Percentiles rank a stretch among this genome's conserved stretches.
Conservation (phyloP, 2,888 invertebrate species). For the Phanerotoma sp. region DNA sequence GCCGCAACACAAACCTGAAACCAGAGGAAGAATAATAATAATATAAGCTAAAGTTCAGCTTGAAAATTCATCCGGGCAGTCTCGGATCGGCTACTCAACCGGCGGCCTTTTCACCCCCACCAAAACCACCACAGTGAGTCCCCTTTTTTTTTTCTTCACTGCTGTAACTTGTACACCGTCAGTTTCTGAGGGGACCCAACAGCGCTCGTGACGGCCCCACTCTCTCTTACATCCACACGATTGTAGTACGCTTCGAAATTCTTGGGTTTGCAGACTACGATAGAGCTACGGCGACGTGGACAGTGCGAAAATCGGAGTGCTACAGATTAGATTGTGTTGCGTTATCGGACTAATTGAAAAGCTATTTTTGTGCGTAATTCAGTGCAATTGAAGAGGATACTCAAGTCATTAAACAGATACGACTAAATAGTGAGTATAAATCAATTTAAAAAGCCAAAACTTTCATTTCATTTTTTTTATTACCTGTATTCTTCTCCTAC, state of each 20-base stretch:
- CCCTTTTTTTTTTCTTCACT: slow-evolving; percentile 7
- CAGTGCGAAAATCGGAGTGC: slow-evolving; percentile 20
- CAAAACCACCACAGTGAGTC: background rate
- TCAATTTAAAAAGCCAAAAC: background rate
- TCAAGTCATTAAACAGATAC: background rate
- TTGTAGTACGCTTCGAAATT: background rate
- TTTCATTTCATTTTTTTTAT: background rate
- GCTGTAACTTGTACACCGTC: background rate
- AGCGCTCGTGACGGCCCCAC: slow-evolving; percentile 1
- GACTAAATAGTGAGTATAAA: slow-evolving; percentile 13
- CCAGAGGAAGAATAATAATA: background rate
- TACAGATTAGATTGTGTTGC: slow-evolving; percentile 11
- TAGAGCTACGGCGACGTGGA: slow-evolving; percentile 5
- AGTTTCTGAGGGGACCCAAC: slow-evolving; percentile 6
- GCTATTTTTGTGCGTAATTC: background rate
- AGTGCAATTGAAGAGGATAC: background rate
- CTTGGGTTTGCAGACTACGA: slow-evolving; percentile 15
- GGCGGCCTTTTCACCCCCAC: background rate
- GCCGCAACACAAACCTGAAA: too few species aligned
- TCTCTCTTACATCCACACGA: background rate
- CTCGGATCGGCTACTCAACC: background rate
- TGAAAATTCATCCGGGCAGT: background rate
- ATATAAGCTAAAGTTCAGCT: background rate
- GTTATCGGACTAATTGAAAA: background rate
- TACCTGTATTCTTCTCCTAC: background rate